Percentiles rank a stretch among this genome's conserved stretches.
phyloP scores from a whole-genome alignment of 2,888 invertebrate genomes.

The Heliconius erato region DNA sequence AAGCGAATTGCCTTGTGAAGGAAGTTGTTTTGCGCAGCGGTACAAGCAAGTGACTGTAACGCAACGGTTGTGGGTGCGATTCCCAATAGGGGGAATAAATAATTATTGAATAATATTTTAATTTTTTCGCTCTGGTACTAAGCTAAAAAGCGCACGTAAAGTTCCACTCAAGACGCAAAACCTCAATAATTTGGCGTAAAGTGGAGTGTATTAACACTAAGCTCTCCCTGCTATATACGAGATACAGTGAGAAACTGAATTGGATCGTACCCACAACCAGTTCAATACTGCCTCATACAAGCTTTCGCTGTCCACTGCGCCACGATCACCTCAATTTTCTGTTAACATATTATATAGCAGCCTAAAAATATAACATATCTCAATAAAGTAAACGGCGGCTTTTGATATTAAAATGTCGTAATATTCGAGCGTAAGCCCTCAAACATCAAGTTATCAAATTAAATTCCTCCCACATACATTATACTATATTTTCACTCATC shows the following conservation, averaged over 20 bases:
- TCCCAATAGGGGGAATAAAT: too few species aligned
- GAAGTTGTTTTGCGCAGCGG: too few species aligned
- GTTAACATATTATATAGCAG: neutral
- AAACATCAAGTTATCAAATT: slow-evolving; percentile 49
- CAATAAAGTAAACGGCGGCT: slow-evolving; percentile 13
- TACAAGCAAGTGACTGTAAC: too few species aligned
- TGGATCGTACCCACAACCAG: neutral
- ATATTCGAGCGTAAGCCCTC: slow-evolving; percentile 16
- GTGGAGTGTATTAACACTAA: neutral
- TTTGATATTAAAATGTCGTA: slow-evolving; percentile 35
- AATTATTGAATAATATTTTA: too few species aligned
- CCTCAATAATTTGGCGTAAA: neutral
- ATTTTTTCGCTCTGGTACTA: too few species aligned
- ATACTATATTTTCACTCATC: slow-evolving; percentile 41
- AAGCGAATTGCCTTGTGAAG: too few species aligned
- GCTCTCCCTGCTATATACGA: neutral
- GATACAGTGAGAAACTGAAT: neutral
- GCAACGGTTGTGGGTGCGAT: too few species aligned
- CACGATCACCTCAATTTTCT: neutral
- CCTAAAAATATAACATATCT: slow-evolving; percentile 11
- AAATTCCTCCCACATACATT: slow-evolving; percentile 41
- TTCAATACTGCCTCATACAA: neutral
- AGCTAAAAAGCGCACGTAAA: too few species aligned
- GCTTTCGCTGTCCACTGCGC: too few species aligned
- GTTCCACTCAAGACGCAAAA: too few species aligned